These are phyloP conservation scores for Lissonota sp. DNA, from an alignment of 2,888 invertebrate species.

Conservation along the genomic window DNA sequence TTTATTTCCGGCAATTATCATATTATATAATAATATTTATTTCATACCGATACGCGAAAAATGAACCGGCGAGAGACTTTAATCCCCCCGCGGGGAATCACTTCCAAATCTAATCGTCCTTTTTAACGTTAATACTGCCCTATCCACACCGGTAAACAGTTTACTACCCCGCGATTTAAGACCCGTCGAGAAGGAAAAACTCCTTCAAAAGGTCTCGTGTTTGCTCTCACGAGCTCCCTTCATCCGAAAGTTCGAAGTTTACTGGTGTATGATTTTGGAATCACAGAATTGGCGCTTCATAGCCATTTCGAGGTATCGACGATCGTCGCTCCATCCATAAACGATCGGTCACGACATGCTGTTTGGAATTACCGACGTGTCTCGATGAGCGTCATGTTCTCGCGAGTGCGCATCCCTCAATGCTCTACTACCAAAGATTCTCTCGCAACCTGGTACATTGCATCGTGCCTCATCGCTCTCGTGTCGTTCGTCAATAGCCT, in stretches of 20 bases:
- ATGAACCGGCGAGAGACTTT: constrained; percentile 18
- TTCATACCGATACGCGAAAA: constrained; percentile 45
- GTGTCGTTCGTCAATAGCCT: constrained; percentile 66
- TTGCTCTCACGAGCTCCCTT: constrained; percentile 26
- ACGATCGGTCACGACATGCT: constrained; percentile 81
- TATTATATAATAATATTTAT: constrained; percentile 24
- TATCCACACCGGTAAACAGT: constrained; percentile 34
- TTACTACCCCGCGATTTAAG: background rate
- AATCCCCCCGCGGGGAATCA: constrained; percentile 8
- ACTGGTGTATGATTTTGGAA: constrained; percentile 58
- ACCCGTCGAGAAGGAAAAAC: background rate
- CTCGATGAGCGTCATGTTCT: constrained; percentile 81
- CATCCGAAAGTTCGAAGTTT: background rate
- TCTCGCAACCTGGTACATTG: constrained; percentile 90
- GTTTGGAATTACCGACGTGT: constrained; percentile 76
- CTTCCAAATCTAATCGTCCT: constrained; percentile 15
- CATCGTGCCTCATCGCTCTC: constrained; percentile 88
- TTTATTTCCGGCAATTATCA: constrained; percentile 58
- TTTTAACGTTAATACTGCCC: constrained; percentile 60
- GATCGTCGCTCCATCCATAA: constrained; percentile 69
- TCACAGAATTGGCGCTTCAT: constrained; percentile 69
- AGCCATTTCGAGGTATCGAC: constrained; percentile 72
- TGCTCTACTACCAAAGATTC: constrained; percentile 91
- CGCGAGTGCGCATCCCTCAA: constrained; percentile 90
- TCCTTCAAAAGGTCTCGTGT: constrained; percentile 7